phyloP scores from a whole-genome alignment of 2,113 vertebrate genomes.

The Orcinus orca region DNA sequence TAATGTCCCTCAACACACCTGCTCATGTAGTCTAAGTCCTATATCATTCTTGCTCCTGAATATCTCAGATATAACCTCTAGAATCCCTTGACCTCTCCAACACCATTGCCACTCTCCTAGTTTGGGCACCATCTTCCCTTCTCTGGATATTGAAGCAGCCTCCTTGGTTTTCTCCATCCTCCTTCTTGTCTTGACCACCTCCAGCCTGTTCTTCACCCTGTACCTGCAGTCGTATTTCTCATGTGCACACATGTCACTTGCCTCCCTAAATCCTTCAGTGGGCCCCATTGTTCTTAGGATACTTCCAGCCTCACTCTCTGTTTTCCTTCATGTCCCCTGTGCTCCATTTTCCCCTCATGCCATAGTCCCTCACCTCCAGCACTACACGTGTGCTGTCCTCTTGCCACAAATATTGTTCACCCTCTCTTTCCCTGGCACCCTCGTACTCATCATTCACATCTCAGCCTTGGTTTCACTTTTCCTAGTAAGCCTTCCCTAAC shows the following conservation, averaged over 20 bases:
- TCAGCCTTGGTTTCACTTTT: not conserved
- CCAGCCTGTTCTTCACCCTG: not conserved
- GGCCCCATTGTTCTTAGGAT: not conserved
- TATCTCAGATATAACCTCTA: not conserved
- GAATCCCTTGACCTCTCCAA: not conserved
- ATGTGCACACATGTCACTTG: not conserved
- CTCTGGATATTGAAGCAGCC: not conserved
- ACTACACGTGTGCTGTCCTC: accelerated
- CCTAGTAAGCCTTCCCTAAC: not conserved
- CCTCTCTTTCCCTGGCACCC: not conserved
- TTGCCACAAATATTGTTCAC: not conserved
- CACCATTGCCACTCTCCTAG: not conserved
- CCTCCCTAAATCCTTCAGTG: not conserved
- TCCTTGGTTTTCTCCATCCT: not conserved
- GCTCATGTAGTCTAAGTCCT: not conserved
- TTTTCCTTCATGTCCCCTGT: not conserved
- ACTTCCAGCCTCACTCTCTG: not conserved
- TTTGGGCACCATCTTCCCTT: not conserved
- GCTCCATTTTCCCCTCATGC: not conserved
- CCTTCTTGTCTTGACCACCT: not conserved
- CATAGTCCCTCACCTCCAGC: not conserved
- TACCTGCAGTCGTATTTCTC: not conserved
- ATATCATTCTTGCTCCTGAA: not conserved
- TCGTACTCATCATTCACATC: not conserved
- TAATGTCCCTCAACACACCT: not conserved